Percentiles rank a stretch among this genome's conserved stretches.
phyloP scores from a whole-genome alignment of 2,113 vertebrate species.

The Python bivittatus region DNA sequence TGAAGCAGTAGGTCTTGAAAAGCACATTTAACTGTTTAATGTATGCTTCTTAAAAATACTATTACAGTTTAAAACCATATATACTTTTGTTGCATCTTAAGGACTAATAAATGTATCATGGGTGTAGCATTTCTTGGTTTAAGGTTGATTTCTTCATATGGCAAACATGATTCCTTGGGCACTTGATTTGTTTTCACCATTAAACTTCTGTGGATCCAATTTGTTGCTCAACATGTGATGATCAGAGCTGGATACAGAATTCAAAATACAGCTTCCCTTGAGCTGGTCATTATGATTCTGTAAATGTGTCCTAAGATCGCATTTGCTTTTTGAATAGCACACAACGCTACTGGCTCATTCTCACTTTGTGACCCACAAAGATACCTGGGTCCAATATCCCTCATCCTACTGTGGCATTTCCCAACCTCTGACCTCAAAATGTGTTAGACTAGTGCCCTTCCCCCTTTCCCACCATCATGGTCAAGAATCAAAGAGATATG shows the following conservation, averaged over 20 bases:
- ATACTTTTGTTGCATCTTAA: background rate
- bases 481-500: background rate
- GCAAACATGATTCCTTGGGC: background rate
- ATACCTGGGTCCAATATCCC: background rate
- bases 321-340: background rate
- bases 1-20: fast-evolving
- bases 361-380: background rate
- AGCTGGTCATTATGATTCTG: background rate
- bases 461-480: background rate
- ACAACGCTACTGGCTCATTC: background rate
- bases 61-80: background rate
- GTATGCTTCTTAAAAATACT: background rate
- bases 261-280: background rate
- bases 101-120: background rate
- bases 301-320: background rate
- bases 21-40: background rate
- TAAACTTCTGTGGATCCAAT: background rate
- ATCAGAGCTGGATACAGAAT: background rate
- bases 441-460: background rate
- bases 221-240: background rate
- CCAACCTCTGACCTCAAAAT: background rate
- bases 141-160: background rate
- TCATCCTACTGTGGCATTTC: background rate
- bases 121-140: background rate
- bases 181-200: background rate